These are phyloP conservation scores for Oenanthe oenanthe DNA, from an alignment of 2,113 vertebrate species.

Conservation along the genomic window DNA sequence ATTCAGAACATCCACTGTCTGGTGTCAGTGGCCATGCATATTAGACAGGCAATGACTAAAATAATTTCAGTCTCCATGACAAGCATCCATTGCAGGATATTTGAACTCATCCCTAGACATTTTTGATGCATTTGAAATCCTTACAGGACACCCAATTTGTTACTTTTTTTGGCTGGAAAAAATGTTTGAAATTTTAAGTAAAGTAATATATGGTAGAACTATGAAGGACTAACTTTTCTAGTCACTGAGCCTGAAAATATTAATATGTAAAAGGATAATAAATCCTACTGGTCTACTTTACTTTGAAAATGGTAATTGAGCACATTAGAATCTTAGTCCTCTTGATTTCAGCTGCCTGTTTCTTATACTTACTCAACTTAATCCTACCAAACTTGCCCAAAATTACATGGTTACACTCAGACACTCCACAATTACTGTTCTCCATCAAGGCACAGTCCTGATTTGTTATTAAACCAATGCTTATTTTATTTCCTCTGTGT, in stretches of 20 bases:
- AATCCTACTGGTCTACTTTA: neutral
- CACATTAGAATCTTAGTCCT: neutral
- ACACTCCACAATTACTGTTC: neutral
- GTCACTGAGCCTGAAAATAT: neutral
- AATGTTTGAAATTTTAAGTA: neutral
- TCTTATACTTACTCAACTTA: neutral
- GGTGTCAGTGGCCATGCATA: neutral
- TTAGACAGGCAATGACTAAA: neutral
- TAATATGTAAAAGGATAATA: neutral
- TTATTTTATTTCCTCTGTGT: constrained; percentile 24
- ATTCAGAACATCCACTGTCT: neutral
- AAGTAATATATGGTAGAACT: neutral
- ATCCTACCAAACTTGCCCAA: neutral
- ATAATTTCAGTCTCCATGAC: neutral
- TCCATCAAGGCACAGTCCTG: neutral
- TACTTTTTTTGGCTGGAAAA: neutral
- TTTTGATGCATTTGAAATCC: neutral
- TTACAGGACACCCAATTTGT: neutral
- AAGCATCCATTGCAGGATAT: neutral
- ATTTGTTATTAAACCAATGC: constrained; percentile 2
- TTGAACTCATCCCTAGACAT: neutral
- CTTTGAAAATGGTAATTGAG: neutral
- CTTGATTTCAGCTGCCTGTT: neutral
- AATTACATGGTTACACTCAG: neutral
- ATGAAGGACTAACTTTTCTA: neutral